Evolutionary conservation across 1,140 invertebrate genomes (phyloP).

Genomic region (Hestina assimilis): DNA sequence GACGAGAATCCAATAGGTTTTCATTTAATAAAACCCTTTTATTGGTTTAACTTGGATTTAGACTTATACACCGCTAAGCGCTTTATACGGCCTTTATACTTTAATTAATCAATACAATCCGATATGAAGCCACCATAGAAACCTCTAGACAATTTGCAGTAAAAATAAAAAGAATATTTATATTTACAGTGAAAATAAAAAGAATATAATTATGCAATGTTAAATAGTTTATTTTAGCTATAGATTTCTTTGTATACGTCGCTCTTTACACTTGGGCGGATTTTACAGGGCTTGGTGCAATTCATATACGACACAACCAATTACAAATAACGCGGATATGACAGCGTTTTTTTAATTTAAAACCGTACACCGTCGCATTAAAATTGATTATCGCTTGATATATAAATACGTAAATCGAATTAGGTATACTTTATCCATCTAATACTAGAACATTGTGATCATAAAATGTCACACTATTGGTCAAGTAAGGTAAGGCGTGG

Average conservation of each 20-base stretch:
- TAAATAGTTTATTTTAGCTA: neutral
- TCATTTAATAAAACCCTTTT: conserved; percentile 75
- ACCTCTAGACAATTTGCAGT: neutral
- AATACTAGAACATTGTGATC: conserved; percentile 29
- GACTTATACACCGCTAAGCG: conserved; percentile 53
- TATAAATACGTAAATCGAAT: conserved; percentile 9
- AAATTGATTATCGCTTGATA: conserved; percentile 30
- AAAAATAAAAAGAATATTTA: too few species aligned
- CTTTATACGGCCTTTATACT: conserved; percentile 37
- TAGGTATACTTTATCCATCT: conserved; percentile 17
- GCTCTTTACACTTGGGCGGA: conserved; percentile 25
- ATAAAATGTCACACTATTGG: conserved; percentile 33
- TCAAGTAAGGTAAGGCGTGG: conserved; percentile 49
- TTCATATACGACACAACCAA: conserved; percentile 26
- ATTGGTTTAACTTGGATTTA: conserved; percentile 75
- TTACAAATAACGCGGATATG: conserved; percentile 17
- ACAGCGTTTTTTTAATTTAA: conserved; percentile 22
- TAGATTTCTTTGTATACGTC: conserved; percentile 21
- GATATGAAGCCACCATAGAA: conserved; percentile 14
- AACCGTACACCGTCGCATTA: conserved; percentile 30
- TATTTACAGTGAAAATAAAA: neutral
- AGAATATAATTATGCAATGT: neutral
- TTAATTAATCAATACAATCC: conserved; percentile 23
- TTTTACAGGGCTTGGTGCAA: conserved; percentile 29
- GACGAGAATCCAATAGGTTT: conserved; percentile 70